phyloP scores from a whole-genome alignment of 2,888 invertebrate genomes.

The Hedychridium roseum region DNA sequence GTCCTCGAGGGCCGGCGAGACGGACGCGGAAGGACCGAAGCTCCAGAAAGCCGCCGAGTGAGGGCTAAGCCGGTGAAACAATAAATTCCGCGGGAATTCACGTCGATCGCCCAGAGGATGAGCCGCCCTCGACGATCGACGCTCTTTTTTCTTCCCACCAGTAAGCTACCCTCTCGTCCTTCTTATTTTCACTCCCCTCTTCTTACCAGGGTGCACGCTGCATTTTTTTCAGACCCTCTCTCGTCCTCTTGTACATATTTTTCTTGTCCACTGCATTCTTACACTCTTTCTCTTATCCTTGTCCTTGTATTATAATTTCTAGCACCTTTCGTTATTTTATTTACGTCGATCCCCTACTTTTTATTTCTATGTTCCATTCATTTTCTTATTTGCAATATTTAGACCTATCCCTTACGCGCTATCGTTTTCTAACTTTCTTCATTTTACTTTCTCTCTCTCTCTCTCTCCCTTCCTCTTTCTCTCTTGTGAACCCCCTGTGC shows the following conservation, averaged over 20 bases:
- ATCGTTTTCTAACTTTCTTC: too few relatives aligned
- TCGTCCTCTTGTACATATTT: constrained; percentile 14
- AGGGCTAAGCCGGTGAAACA: constrained; percentile 58
- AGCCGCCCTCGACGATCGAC: constrained; percentile 56
- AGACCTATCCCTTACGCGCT: too few relatives aligned
- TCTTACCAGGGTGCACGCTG: too few relatives aligned
- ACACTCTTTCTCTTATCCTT: too few relatives aligned
- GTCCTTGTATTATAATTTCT: too few relatives aligned
- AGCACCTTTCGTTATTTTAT: too few relatives aligned
- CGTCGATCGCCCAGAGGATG: constrained; percentile 53
- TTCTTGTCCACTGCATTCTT: constrained; percentile 21
- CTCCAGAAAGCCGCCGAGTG: constrained; percentile 29
- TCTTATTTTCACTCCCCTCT: too few relatives aligned
- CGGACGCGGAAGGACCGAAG: constrained; percentile 12
- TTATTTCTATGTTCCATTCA: too few relatives aligned
- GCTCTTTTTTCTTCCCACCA: constrained; percentile 49
- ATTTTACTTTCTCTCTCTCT: constrained; percentile 21
- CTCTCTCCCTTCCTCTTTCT: constrained; percentile 3
- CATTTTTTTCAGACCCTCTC: neutral
- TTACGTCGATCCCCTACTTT: too few relatives aligned
- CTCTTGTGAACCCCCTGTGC: constrained; percentile 20
- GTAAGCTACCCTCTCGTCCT: constrained; percentile 32
- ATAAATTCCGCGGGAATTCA: constrained; percentile 59
- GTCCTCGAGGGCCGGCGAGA: constrained; percentile 5
- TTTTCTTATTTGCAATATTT: too few relatives aligned